These are phyloP conservation scores for Caenorhabditis latens DNA, from an alignment of 1,140 invertebrate species.

Conservation along the genomic window DNA sequence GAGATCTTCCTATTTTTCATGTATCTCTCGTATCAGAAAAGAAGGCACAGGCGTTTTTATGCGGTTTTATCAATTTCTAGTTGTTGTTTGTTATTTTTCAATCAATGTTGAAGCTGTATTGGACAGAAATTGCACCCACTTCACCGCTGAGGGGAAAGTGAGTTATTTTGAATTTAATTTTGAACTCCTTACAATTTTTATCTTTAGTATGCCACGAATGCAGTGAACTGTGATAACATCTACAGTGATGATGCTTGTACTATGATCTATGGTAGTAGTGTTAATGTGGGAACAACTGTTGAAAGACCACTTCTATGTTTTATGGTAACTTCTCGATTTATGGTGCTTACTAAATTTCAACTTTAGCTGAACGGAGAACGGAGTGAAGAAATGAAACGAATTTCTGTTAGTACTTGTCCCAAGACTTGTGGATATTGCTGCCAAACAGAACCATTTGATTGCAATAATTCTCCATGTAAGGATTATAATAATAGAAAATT, in stretches of 20 bases:
- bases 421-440: conserved; percentile 45
- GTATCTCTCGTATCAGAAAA: background rate
- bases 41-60: background rate
- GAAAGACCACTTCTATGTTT: conserved; percentile 35
- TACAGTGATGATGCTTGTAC: conserved; percentile 45
- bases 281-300: background rate
- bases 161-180: background rate
- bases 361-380: conserved; percentile 18
- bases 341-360: background rate
- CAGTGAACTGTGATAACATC: conserved; percentile 20
- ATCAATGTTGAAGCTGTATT: background rate
- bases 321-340: background rate
- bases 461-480: conserved; percentile 38
- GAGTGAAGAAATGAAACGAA: conserved; percentile 45
- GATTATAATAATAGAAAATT: background rate
- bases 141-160: background rate
- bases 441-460: conserved; percentile 39
- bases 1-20: conserved; percentile 34
- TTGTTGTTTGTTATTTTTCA: background rate
- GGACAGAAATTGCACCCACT: conserved; percentile 33
- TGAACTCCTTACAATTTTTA: background rate
- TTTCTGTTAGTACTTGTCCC: background rate
- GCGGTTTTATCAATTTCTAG: conserved; percentile 32
- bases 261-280: conserved; percentile 14
- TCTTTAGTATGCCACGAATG: conserved; percentile 24